Evolutionary conservation across 2,797 vertebrate genomes (phyloP), one percentile per base, ranked within the genome.

Genomic region (Myoxocephalus aenaeus): DNA sequence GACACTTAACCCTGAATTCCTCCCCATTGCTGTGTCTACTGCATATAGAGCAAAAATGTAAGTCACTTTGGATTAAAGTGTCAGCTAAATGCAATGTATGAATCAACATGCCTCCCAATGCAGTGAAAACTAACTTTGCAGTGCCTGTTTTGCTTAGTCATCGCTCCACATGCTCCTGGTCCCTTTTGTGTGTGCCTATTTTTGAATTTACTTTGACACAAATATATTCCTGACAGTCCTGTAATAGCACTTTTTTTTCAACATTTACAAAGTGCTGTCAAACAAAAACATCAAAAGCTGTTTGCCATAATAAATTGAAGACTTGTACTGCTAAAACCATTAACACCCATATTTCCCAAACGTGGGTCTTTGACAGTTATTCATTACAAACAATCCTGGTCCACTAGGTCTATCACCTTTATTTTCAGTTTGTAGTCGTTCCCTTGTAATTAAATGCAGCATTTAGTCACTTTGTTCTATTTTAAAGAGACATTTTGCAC

Each of bases 381-480:
- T 86, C 42, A 83, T 84, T 74, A 50, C 40, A 57, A 81, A 78
- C 53, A 68, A 56, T 44, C 25, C 32, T 50, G 42, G 6, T 76
- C 71, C 38, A 34, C 6, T 57, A 70, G 25, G 32, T 79, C 62
- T 7, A 32, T 72, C 59, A 50, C 57, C 57, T 69, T 71, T 72
- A 77, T 69, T 80, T 83, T 80, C 53, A 38, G n/a, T 50, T 40
- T 38, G 36, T 48, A 13, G 51, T 79, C 83, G 32, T 32, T 32
- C 73, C 1, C 17, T 62, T 65, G 50, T 72, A 65, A 83, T 79
- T 68, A 77, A 81, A 86, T 57, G n/a, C n/a, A 77, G 5, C 72
- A 66, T 27, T 62, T 69, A 40, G 44, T 65, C 62, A 63, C 64
- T 56, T 42, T 10, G 56, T 67, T 64, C 14, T 67, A 40, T 79